Evolutionary conservation across 2,797 vertebrate genomes (phyloP).

Genomic region (Sebastiscus tertius): DNA sequence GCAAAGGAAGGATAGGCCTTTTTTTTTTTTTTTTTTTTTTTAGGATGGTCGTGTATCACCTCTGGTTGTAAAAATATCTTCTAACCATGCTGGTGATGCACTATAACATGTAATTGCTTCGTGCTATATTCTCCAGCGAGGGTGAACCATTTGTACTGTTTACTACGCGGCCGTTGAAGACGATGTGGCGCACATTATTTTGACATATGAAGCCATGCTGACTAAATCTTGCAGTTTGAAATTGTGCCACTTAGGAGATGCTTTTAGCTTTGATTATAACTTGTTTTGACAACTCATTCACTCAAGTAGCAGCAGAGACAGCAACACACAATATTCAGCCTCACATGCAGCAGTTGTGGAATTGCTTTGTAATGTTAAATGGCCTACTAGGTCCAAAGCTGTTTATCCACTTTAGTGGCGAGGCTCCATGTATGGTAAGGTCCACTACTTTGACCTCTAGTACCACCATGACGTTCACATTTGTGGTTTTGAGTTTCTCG

Average conservation of each 20-base stretch:
- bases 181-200: constrained; percentile 1
- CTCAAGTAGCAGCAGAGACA: background rate
- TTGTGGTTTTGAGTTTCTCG: background rate
- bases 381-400: background rate
- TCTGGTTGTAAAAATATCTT: constrained; percentile 41
- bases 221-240: constrained; percentile 10
- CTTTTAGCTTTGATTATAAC: constrained; percentile 27
- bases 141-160: constrained; percentile 3
- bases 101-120: constrained; percentile 35
- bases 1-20: constrained; percentile 43
- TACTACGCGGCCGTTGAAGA: background rate
- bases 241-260: background rate
- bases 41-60: constrained; percentile 35
- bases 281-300: background rate
- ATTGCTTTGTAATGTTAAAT: background rate
- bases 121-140: background rate
- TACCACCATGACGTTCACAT: background rate
- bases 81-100: constrained; percentile 2
- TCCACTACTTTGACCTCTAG: background rate
- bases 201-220: constrained; percentile 3
- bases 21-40: constrained; percentile 22
- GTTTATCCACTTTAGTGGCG: background rate
- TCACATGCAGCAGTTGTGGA: background rate
- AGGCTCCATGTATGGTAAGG: background rate
- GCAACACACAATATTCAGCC: background rate